Conservation (phyloP, 2,888 invertebrate species). For the Ptychoptera albimana region DNA sequence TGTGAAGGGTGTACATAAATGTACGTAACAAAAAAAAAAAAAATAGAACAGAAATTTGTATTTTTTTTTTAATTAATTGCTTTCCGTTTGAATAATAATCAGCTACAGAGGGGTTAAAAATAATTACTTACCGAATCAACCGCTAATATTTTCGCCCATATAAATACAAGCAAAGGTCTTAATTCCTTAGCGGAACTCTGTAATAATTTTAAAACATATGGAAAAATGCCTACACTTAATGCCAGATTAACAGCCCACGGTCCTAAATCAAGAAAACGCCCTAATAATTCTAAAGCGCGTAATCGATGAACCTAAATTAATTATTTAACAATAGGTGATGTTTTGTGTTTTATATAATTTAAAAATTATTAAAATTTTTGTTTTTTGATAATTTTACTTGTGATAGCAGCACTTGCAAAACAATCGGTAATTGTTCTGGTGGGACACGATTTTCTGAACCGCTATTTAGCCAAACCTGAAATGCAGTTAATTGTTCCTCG, state of each 20-base stretch:
- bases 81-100: constrained; percentile 1
- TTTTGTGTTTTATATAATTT: constrained; percentile 29
- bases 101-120: neutral
- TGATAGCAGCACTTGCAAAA: constrained; percentile 70
- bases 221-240: constrained; percentile 94
- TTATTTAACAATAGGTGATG: too few species aligned
- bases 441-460: constrained; percentile 60
- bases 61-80: neutral
- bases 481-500: constrained; percentile 93
- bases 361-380: neutral
- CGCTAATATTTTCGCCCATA: constrained; percentile 97
- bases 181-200: constrained; percentile 90
- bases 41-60: constrained; percentile 6
- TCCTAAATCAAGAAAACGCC: constrained; percentile 87
- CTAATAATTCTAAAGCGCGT: constrained; percentile 84
- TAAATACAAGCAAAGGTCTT: constrained; percentile 84
- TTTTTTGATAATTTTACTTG: constrained; percentile 26
- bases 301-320: constrained; percentile 59
- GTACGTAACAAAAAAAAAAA: constrained; percentile 3
- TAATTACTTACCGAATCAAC: constrained; percentile 84
- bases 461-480: constrained; percentile 48
- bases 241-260: constrained; percentile 92
- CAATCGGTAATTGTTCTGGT: constrained; percentile 93
- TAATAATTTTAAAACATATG: constrained; percentile 90
- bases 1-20: too few species aligned